Evolutionary conservation across 2,888 invertebrate genomes (phyloP), one percentile per base, ranked within the genome.

Genomic region (Hirtodrosophila histrioides): DNA sequence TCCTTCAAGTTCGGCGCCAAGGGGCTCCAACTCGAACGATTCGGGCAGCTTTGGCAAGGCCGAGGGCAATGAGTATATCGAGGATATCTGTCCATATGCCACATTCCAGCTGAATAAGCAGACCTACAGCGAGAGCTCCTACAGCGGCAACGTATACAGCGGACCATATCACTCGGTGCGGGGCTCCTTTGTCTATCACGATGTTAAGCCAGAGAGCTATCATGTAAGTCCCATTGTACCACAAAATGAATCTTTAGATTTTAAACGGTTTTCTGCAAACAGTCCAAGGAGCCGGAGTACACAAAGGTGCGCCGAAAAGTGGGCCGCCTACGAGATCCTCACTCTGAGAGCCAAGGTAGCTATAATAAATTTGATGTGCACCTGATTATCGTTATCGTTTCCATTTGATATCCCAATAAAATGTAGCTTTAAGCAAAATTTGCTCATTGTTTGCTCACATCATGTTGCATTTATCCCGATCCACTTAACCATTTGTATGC

Each of bases 61-160:
- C 40, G 92, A 92, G 78, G 92, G 92, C 61, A 92, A 92, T 62
- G 97, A 97, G 91, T 97, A 97, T 92, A 96, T 97, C 89, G 97
- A 97, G 92, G 97, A 97, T 90, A 97, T 97, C 86, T 97, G 97
- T 90, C 97, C 97, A 0, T 97, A 97, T 92, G 97, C 97, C 57
- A 97, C 97, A 46, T 97, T 97, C 92, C 97, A 97, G 90, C 93
- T 97, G 83, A 96, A 96, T 64, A 97, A 97, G 88, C 95, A 95
- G 49, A 94, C 96, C 0, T 96, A 97, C 92, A 96, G 96, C 88
- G 97, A 97, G 92, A 97, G 97, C 91, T 96, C 97, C 53, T 97
- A 97, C 93, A 97, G 96, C 90, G 96, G 96, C 60, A 96, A 96
- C 91, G 95, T 96, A 51, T 96, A 96, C 92, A 96, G 96, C 91